phyloP scores from a whole-genome alignment of 2,888 invertebrate genomes.

The Philopedon plagiatum region DNA sequence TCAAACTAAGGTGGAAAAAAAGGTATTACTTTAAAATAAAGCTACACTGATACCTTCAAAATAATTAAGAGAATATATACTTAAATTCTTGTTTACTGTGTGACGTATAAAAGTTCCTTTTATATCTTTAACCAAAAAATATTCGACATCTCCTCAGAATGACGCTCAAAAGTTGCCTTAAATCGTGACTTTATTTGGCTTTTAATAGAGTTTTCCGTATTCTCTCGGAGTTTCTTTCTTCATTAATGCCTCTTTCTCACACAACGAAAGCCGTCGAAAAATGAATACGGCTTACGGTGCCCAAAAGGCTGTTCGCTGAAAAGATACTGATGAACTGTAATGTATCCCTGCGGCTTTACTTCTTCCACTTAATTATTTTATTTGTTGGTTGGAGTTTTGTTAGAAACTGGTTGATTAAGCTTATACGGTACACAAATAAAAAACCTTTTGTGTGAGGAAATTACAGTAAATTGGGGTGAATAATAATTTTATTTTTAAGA shows the following conservation, averaged over 20 bases:
- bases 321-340: conserved; percentile 51
- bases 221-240: conserved; percentile 45
- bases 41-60: too few species aligned
- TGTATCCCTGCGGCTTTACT: conserved; percentile 48
- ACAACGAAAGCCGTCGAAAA: conserved; percentile 38
- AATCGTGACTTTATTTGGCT: conserved; percentile 35
- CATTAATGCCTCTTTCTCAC: conserved; percentile 39
- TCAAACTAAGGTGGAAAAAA: too few species aligned
- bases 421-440: conserved; percentile 33
- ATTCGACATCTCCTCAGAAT: conserved; percentile 17
- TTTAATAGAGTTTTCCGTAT: conserved; percentile 48
- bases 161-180: conserved; percentile 31
- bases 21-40: too few species aligned
- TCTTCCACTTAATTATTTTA: conserved; percentile 51
- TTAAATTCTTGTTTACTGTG: not conserved
- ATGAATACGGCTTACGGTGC: conserved; percentile 44
- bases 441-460: conserved; percentile 19
- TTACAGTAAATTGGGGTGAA: conserved; percentile 19
- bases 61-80: too few species aligned
- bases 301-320: conserved; percentile 46
- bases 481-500: too few species aligned
- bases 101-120: not conserved
- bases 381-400: conserved; percentile 45
- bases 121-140: conserved; percentile 8
- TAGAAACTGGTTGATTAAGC: conserved; percentile 44